A percentile compares a stretch with the other conserved stretches of the same genome.
Evolutionary conservation across 2,113 vertebrate genomes (phyloP).

Genomic region (Phaethornis superciliosus): DNA sequence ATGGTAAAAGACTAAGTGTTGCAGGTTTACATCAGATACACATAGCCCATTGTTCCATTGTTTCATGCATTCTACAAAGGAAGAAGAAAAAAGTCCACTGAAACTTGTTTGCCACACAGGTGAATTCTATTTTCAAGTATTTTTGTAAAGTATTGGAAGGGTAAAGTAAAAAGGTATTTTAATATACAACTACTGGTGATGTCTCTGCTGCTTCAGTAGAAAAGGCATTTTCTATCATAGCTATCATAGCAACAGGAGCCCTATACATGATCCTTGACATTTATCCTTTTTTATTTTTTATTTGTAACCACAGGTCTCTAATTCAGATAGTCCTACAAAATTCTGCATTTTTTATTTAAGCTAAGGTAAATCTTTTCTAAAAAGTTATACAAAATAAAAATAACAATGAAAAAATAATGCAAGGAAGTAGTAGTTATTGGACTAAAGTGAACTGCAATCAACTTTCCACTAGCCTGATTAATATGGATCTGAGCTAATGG

Average conservation of each 20-base stretch:
- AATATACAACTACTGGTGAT: neutral
- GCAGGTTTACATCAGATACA: neutral
- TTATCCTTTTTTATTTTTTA: neutral
- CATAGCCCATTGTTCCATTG: neutral
- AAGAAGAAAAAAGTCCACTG: neutral
- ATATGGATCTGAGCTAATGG: neutral
- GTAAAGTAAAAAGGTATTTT: neutral
- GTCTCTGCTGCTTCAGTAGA: neutral
- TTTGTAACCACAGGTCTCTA: neutral
- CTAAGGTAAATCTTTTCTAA: neutral
- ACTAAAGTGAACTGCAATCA: neutral
- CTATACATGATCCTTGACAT: neutral
- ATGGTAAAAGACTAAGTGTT: neutral
- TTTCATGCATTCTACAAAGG: neutral
- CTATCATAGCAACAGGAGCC: neutral
- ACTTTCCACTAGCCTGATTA: neutral
- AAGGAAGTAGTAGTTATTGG: neutral
- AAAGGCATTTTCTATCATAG: neutral
- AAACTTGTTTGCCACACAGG: neutral
- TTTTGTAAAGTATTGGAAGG: neutral
- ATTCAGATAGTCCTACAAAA: neutral
- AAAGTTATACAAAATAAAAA: neutral
- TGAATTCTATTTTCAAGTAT: neutral
- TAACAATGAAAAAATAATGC: neutral
- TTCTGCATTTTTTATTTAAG: neutral